phyloP scores from a whole-genome alignment of 2,113 vertebrate genomes.

The Helogale parvula region DNA sequence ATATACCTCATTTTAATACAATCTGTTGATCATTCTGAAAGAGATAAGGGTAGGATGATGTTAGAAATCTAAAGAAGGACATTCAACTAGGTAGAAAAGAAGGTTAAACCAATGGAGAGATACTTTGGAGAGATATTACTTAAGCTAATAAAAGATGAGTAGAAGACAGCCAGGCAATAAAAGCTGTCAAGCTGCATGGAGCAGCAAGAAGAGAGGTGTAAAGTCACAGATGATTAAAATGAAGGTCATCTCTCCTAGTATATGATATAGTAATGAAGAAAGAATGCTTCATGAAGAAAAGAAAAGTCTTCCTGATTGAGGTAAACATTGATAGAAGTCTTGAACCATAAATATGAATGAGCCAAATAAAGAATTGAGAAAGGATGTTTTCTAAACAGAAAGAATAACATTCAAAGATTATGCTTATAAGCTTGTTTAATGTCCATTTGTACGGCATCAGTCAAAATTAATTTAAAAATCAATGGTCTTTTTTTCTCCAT shows the following conservation, averaged over 20 bases:
- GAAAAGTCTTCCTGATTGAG: not conserved
- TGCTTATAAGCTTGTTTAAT: not conserved
- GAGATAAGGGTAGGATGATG: not conserved
- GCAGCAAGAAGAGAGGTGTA: not conserved
- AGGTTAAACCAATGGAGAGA: not conserved
- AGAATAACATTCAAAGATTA: not conserved
- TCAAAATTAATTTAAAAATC: slow-evolving; percentile 27
- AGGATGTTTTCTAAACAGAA: slow-evolving; percentile 10
- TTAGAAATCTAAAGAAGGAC: not conserved
- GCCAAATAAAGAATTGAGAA: not conserved
- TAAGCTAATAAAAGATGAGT: not conserved
- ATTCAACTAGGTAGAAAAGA: not conserved
- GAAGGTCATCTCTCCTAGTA: not conserved
- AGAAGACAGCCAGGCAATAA: not conserved
- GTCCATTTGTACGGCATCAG: not conserved
- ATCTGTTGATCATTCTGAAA: slow-evolving; percentile 17
- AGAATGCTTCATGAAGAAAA: not conserved
- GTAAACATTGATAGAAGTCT: not conserved
- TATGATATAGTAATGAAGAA: not conserved
- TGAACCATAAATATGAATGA: not conserved
- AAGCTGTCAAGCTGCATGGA: not conserved
- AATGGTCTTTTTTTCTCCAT: not conserved
- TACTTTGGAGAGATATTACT: not conserved
- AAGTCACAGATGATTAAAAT: not conserved
- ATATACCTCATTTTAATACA: not conserved